phyloP scores from a whole-genome alignment of 2,797 vertebrate genomes.

The Anniella stebbinsi region DNA sequence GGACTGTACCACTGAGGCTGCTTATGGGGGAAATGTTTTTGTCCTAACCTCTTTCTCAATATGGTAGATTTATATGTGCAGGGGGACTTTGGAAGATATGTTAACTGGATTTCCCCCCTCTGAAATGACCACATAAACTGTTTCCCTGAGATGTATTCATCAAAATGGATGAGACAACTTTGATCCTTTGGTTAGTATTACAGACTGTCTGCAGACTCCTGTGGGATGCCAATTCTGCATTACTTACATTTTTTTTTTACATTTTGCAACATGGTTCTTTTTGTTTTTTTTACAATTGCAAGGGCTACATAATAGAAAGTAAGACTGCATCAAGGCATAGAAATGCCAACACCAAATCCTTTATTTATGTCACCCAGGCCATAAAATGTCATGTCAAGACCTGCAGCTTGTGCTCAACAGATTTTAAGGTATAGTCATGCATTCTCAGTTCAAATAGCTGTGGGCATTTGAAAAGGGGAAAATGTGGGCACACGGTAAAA shows the following conservation, averaged over 20 bases:
- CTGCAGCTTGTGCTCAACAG: constrained; percentile 3
- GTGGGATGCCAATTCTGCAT: neutral
- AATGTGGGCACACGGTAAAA: neutral
- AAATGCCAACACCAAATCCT: neutral
- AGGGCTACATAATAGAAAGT: constrained; percentile 12
- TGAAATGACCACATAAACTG: neutral
- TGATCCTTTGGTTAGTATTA: constrained; percentile 20
- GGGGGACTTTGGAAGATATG: neutral
- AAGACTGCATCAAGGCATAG: neutral
- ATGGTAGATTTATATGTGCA: neutral
- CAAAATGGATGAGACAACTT: neutral
- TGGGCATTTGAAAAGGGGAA: neutral
- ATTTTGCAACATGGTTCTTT: neutral
- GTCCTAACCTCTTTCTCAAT: neutral
- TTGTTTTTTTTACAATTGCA: neutral
- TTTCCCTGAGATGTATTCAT: constrained; percentile 9
- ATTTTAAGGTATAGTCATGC: neutral
- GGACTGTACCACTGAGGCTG: neutral
- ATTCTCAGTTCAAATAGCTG: neutral
- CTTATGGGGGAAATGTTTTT: neutral
- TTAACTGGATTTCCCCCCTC: neutral
- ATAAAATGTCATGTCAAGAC: constrained; percentile 7
- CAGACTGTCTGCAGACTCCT: neutral
- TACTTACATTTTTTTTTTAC: neutral
- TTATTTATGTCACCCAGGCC: neutral